These are phyloP conservation scores for Coccyzus lansbergi DNA, from an alignment of 2,797 vertebrate species.

Conservation along the genomic window DNA sequence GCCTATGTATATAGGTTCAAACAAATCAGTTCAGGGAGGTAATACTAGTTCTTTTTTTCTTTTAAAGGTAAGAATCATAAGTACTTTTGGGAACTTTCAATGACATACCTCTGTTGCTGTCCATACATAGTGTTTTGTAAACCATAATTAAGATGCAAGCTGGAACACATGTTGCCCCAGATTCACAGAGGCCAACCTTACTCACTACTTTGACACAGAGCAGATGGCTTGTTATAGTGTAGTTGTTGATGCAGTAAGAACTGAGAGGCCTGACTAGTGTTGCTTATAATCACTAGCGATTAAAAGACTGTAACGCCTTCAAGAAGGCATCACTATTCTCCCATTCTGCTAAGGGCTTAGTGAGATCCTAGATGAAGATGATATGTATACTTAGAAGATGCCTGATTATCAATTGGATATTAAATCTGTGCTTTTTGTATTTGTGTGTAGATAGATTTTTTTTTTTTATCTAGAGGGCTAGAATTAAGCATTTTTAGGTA, in stretches of 20 bases:
- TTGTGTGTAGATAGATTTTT: background rate
- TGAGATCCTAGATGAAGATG: background rate
- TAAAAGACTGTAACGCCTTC: background rate
- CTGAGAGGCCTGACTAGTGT: background rate
- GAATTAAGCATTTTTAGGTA: background rate
- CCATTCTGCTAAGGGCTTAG: background rate
- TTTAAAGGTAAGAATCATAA: background rate
- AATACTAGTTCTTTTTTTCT: background rate
- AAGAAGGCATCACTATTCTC: background rate
- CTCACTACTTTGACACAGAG: constrained; percentile 31
- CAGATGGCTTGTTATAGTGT: constrained; percentile 40
- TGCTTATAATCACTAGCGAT: background rate
- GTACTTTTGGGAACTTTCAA: background rate
- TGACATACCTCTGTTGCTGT: background rate
- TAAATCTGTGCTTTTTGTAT: background rate
- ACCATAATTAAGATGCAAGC: constrained; percentile 40
- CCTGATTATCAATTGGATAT: background rate
- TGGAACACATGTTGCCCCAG: constrained; percentile 41
- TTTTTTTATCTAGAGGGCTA: background rate
- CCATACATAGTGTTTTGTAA: background rate
- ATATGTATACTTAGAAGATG: background rate
- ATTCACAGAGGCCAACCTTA: constrained; percentile 46
- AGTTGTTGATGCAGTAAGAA: constrained; percentile 27
- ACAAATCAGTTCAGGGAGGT: background rate
- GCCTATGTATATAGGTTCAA: background rate